These are phyloP conservation scores for Tipula vernalis DNA, from an alignment of 2,888 invertebrate species.

Conservation along the genomic window DNA sequence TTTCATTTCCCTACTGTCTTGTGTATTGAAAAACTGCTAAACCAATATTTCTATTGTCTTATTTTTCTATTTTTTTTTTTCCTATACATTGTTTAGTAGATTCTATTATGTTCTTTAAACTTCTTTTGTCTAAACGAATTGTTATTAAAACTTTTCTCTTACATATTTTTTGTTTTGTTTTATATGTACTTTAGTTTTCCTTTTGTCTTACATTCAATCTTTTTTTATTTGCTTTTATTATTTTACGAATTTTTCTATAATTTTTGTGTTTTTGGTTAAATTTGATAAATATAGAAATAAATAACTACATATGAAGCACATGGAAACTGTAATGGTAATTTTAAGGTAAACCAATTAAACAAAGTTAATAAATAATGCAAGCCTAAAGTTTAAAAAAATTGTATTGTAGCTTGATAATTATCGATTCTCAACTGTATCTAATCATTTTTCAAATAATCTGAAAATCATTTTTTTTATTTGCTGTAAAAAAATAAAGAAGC, in stretches of 20 bases:
- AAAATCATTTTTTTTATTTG: not conserved
- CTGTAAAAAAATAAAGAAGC: not conserved
- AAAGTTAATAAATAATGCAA: not conserved
- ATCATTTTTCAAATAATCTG: not conserved
- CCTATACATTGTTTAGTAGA: not conserved
- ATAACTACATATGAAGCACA: not conserved
- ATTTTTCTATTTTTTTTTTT: not conserved
- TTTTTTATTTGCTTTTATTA: not conserved
- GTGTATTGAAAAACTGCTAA: not conserved
- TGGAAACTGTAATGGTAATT: not conserved
- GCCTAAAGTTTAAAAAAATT: not conserved
- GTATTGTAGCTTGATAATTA: not conserved
- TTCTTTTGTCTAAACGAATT: not conserved
- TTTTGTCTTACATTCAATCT: not conserved
- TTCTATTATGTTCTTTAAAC: constrained; percentile 4
- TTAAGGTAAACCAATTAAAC: not conserved
- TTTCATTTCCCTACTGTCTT: not conserved
- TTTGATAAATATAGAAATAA: not conserved
- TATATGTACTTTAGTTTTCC: not conserved
- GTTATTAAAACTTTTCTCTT: constrained; percentile 4
- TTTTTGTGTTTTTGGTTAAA: not conserved
- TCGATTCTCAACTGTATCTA: not conserved
- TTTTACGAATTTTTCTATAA: not conserved
- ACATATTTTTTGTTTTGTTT: not conserved
- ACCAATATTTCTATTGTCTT: not conserved